Evolutionary conservation across 2,888 invertebrate species (phyloP), one percentile per base, ranked within the genome.

Genomic region (Brachypterus glaber): DNA sequence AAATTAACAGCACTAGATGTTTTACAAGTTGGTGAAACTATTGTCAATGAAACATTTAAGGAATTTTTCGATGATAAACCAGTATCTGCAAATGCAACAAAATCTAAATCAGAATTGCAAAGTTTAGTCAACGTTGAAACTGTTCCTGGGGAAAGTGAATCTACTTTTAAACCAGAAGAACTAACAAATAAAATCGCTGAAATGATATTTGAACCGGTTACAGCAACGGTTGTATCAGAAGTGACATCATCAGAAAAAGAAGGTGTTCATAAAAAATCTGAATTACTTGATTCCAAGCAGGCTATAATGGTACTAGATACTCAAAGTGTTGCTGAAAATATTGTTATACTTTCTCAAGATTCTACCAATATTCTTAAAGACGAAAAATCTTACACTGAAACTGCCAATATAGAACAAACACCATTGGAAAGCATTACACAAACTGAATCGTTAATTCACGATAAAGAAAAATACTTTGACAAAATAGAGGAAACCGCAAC

Each of bases 111-210:
- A 31, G 65, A 71, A 25, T 59, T 70, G 38, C 72, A 73, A 54
- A 71, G 75, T 52, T 43, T 79, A 17, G 54, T 72, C 16, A 64
- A 70, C 27, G 70, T 67, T 30, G 72, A 76, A 51, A 68, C 72
- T 11, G 63, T 71, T 44, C 57, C 57, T 16, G 72, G 68, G 43
- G 81, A 82, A 66, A 69, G 68, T 43, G 81, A 81, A 68, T 62
- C 56, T 32, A 54, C 68, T 39, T 49, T 69, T 36, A 64, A 67
- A 30, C 68, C 70, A 60, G 54, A 69, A 3, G 50, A 67, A 41
- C 58, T 68, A 11, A 66, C 63, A 48, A 59, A 67, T 44, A 65
- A 69, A 48, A 63, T 55, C 39, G 69, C 69, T 47, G 63, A 62
- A 21, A 33, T 61, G 36, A 62, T 60, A 40, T 57, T 66, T 45